phyloP scores from a whole-genome alignment of 2,113 vertebrate species.

The Sinosuthora webbiana region DNA sequence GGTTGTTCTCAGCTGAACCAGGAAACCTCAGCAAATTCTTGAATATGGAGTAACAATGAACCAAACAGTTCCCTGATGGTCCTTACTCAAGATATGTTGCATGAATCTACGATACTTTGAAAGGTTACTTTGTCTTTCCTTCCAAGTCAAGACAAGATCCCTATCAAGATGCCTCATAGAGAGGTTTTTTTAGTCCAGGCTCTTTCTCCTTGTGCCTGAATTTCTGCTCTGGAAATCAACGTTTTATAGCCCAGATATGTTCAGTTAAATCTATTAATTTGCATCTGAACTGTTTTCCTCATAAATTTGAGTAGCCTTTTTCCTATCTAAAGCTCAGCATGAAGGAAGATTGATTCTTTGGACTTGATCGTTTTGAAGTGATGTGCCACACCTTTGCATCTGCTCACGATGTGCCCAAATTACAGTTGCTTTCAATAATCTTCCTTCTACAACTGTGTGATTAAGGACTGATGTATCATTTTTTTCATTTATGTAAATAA shows the following conservation, averaged over 20 bases:
- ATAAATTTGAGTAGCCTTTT: background rate
- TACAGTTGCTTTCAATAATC: background rate
- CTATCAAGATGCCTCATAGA: background rate
- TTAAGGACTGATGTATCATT: background rate
- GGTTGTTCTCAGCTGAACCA: background rate
- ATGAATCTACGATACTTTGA: background rate
- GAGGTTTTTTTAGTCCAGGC: background rate
- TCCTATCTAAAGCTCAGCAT: background rate
- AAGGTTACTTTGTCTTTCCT: background rate
- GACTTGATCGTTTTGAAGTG: background rate
- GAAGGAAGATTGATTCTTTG: background rate
- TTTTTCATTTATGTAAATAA: background rate
- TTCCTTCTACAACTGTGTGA: background rate
- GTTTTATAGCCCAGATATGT: background rate
- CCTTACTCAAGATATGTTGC: background rate
- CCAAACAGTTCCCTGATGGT: background rate
- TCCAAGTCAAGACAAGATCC: background rate
- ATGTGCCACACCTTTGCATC: background rate
- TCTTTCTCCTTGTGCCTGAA: background rate
- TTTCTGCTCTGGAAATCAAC: background rate
- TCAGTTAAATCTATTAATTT: background rate
- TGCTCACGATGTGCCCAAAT: background rate
- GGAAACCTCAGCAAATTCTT: background rate
- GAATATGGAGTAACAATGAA: background rate
- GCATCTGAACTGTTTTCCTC: background rate